These are phyloP conservation scores for Ormia ochracea DNA, from an alignment of 2,888 invertebrate genomes.

Conservation along the genomic window DNA sequence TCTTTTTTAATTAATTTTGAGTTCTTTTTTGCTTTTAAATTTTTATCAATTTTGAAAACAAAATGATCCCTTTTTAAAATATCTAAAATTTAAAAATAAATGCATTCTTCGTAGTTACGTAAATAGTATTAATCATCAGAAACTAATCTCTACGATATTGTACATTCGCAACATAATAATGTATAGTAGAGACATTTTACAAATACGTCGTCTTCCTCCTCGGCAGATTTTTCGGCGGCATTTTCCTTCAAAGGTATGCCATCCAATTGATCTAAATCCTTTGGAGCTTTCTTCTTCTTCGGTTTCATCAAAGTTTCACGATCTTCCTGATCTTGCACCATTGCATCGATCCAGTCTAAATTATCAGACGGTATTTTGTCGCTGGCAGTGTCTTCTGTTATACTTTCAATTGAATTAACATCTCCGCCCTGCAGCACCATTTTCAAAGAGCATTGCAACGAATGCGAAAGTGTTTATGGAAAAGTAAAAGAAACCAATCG, in stretches of 20 bases:
- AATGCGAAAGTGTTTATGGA: not conserved
- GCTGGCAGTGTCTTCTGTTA: conserved; percentile 64
- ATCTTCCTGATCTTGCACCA: conserved; percentile 66
- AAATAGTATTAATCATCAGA: not conserved
- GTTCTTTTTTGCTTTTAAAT: conserved; percentile 33
- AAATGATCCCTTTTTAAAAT: too few species aligned
- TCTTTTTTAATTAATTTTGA: conserved; percentile 45
- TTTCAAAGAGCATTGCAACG: not conserved
- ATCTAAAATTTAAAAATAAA: too few species aligned
- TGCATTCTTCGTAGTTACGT: conserved; percentile 24
- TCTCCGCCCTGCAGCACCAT: conserved; percentile 68
- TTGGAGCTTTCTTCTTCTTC: conserved; percentile 68
- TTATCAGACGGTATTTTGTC: conserved; percentile 65
- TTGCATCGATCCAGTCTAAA: conserved; percentile 69
- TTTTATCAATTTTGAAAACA: conserved; percentile 43
- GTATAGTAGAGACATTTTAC: conserved; percentile 76
- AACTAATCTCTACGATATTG: conserved; percentile 71
- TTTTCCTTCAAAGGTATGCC: conserved; percentile 65
- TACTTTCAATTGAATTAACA: conserved; percentile 74
- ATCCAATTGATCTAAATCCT: conserved; percentile 69
- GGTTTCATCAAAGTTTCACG: conserved; percentile 66
- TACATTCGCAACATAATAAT: conserved; percentile 77
- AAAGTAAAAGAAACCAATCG: conserved; percentile 1
- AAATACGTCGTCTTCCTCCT: conserved; percentile 73
- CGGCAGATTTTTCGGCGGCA: conserved; percentile 43